Evolutionary conservation across 2,113 vertebrate genomes (phyloP), one percentile per base, ranked within the genome.

Genomic region (Leiothrix lutea): DNA sequence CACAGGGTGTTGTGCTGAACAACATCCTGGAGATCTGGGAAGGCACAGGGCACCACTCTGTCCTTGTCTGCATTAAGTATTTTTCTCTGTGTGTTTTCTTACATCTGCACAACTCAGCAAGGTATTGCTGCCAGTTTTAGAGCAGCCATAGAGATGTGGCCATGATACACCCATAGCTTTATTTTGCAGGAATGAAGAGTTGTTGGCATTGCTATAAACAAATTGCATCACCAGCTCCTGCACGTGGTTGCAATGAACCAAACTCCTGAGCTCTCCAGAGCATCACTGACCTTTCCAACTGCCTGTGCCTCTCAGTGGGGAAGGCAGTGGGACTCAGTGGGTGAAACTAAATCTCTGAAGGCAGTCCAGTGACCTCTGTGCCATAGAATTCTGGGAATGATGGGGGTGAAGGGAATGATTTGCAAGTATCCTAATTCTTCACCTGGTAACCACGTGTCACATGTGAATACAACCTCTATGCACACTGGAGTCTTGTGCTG

Each of bases 101-200:
- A 56, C 7, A 8, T 5, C 21, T 58, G 75, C 28, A 28, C 7
- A 24, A 56, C 20, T 65, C 48, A 87, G 36, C 12, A 64, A 81
- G 57, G 16, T 45, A 25, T 74, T 72, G 62, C 57, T 95, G 79
- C 40, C 36, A 53, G n/a, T 28, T 75, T 88, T 57, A 65, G 86
- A 48, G 36, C 57, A 71, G n/a, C 38, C 42, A 24, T 51, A 80
- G 62, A 77, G 23, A 12, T 35, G 64, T 80, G 65, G 14, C 77
- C n/a, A 24, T 48, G 25, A 77, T 18, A 61, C 18, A 69, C 19
- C 20, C 9, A 1, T 42, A 61, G 36, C 28, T 47, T 9, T 78
- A 53, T 91, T 94, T 62, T 67, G 26, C 47, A 89, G 60, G 60
- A 92, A 51, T 44, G n/a, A 61, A 57, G 50, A 69, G 16, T 58